Base-by-base conservation (phyloP, 2,113 vertebrate genomes). In the Petaurus breviceps region DNA sequence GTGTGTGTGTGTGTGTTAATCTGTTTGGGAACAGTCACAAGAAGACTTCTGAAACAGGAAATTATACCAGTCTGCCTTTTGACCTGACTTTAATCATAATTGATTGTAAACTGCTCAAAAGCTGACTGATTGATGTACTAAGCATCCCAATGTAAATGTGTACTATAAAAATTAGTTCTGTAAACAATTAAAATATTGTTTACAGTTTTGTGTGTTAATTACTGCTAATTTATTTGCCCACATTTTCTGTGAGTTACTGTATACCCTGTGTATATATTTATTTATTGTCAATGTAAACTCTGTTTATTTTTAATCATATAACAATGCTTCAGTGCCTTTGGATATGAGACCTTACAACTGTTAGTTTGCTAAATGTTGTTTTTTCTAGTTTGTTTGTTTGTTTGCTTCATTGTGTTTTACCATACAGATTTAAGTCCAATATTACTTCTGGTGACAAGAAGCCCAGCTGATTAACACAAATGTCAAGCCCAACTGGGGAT, bases 291-390 rank as follows among this genome's bases (percentile, higher is more conserved):
- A 91, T 89, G n/a, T 96, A 98, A 98, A 98, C 97, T 96, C 47
- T 97, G 96, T 97, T 98, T 97, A 93, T 26, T 89, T 97, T 97
- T 97, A 98, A 96, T 95, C 92, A 37, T 94, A 94, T 96, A 97
- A 93, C 10, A 84, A 90, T 97, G 96, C 77, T 97, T 97, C 94
- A 97, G 94, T 98, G 97, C 96, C 97, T 98, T 98, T 97, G 96
- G 94, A 95, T 97, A 96, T 98, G 97, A 98, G 97, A 92, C 51
- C 91, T 94, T 49, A 49, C 89, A 98, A 98, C 96, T 96, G 53
- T 94, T 97, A 98, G 95, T 97, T 98, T 97, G 93, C 92, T 97
- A 97, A 98, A 98, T 95, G 92, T 97, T 98, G 94, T 97, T 97
- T 97, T 98, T 97, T 98, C 98, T 47, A 96, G 96, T 57, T 92